Base-by-base conservation (phyloP, 2,113 vertebrate genomes). In the Columbina picui region DNA sequence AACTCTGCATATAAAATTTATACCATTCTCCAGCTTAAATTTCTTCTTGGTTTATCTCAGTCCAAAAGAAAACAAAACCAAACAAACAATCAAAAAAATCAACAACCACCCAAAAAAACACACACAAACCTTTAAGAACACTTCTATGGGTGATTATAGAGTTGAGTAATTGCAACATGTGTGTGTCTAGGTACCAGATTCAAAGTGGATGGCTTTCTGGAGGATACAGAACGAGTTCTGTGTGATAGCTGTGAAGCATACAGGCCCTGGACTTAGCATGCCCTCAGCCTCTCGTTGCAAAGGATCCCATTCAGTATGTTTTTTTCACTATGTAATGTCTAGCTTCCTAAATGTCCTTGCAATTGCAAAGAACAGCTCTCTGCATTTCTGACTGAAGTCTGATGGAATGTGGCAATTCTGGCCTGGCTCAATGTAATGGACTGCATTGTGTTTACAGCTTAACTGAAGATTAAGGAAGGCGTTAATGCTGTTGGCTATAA, bases 181-280 rank as follows among this genome's bases (percentile, higher is more conserved):
- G 18, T 76, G 27, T 78, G 55, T 92, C 41, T 84, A 98, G 97
- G 90, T 59, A 96, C 92, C 47, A 97, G 92, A 71, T 97, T 87
- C 61, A 94, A 93, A 64, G 94, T 93, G 64, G 94, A 90, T 64
- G 94, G 85, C 47, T 96, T 98, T 85, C 88, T 98, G 74, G 96
- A 98, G 26, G 97, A 96, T 84, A 86, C 94, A 57, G 98, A 98
- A 89, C 50, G 97, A 98, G 92, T 98, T 98, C 87, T 16, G 5
- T 78, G 94, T 97, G 34, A 95, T 69, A 78, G 90, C 97, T 92
- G 89, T 98, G 74, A 98, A 97, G 92, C 83, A 76, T 50, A 92
- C 95, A 64, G 97, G 93, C 34, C 77, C 91, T 17, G 96, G 97
- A 26, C 77, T 91, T 49, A 98, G 98, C 49, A 55, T 89, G 17